A percentile compares a stretch with the other conserved stretches of the same genome.
phyloP scores from a whole-genome alignment of 2,888 invertebrate species.

The Spialia ferax region DNA sequence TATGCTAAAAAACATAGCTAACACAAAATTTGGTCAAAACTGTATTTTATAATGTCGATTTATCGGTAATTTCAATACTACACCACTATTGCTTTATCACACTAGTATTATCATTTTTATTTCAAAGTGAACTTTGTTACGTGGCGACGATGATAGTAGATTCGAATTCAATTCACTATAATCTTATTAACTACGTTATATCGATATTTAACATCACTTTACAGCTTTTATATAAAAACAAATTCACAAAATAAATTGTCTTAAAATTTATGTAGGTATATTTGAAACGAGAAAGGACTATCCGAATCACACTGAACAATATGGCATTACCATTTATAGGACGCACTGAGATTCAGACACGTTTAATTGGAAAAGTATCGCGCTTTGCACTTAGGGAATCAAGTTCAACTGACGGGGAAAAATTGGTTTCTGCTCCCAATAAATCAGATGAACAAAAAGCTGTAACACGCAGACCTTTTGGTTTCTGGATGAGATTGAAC shows the following conservation, averaged over 20 bases:
- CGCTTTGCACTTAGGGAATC: conserved; percentile 34
- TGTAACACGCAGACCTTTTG: conserved; percentile 36
- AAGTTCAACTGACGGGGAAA: conserved; percentile 25
- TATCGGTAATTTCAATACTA: no score
- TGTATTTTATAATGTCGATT: no score
- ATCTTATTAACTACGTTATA: no score
- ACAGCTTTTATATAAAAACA: neutral
- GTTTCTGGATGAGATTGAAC: conserved; percentile 50
- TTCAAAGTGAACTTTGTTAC: no score
- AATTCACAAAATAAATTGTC: no score
- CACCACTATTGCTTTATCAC: no score
- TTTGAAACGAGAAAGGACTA: neutral
- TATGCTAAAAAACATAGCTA: neutral
- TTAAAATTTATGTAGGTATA: neutral
- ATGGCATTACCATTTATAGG: conserved; percentile 10
- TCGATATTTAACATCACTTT: neutral
- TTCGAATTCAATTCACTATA: no score
- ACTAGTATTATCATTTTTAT: no score
- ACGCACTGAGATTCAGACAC: conserved; percentile 21
- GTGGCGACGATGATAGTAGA: no score
- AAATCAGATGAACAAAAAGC: conserved; percentile 53
- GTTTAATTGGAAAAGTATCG: conserved; percentile 31
- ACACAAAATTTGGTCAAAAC: no score
- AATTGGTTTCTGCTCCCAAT: conserved; percentile 42
- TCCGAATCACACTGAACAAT: neutral